Conservation (phyloP, 2,888 invertebrate genomes). For the Macaria liturata region DNA sequence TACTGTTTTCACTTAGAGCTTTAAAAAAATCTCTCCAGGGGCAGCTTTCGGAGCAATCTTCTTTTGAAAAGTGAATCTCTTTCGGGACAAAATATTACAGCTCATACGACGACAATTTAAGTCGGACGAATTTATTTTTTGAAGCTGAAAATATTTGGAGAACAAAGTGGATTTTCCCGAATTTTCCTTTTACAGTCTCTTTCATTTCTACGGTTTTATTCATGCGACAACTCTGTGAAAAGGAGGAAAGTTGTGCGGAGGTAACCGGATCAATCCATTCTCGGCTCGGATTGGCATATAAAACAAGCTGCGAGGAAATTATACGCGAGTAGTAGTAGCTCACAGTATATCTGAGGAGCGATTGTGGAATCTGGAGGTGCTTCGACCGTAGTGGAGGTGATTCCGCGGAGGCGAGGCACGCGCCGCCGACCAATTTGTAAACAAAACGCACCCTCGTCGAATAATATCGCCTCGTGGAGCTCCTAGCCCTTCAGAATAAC, state of each 20-base stretch:
- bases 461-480: constrained; percentile 64
- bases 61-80: constrained; percentile 5
- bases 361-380: constrained; percentile 40
- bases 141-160: constrained; percentile 17
- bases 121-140: constrained; percentile 13
- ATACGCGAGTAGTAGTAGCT: constrained; percentile 59
- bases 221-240: constrained; percentile 28
- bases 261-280: constrained; percentile 64
- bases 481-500: constrained; percentile 58
- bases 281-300: constrained; percentile 61
- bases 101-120: constrained; percentile 7
- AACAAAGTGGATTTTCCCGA: constrained; percentile 35
- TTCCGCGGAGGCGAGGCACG: constrained; percentile 60
- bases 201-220: constrained; percentile 24
- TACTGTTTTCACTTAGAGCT: constrained; percentile 18
- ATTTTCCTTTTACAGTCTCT: constrained; percentile 29
- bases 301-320: constrained; percentile 69
- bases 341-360: constrained; percentile 53
- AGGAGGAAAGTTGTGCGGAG: constrained; percentile 36
- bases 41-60: constrained; percentile 6
- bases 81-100: constrained; percentile 6
- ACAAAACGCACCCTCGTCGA: constrained; percentile 74
- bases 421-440: constrained; percentile 75
- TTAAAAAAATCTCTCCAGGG: constrained; percentile 14
- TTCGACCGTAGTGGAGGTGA: constrained; percentile 45